Evolutionary conservation across 2,113 vertebrate genomes (phyloP), one percentile per base, ranked within the genome.

Genomic region (Agapornis roseicollis): DNA sequence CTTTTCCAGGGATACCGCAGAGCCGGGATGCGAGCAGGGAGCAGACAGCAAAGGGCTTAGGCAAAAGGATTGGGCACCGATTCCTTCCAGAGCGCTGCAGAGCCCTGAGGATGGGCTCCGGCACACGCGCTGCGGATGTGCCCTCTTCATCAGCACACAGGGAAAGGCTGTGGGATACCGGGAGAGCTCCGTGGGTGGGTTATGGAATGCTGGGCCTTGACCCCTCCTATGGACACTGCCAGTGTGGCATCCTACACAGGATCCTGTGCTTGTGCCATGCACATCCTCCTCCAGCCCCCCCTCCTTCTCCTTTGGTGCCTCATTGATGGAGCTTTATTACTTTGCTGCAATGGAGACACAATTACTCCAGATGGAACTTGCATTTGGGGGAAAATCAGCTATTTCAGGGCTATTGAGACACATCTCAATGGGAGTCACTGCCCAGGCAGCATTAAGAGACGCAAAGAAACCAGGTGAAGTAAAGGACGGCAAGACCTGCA

Each of bases 171-270:
- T 39, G 10, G 60, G 35, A 31, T 72, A 73, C 33, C 50, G 8
- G 56, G 37, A 86, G 39, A 78, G 37, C 29, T 35, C 65, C 69
- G 25, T 1, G 24, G 16, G 27, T 13, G 73, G 25, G 4, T 24
- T 80, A 47, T n/a, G 80, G 82, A 18, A 70, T 27, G 64, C 31
- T 68, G 42, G 78, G 68, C 42, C n/a, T 14, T 44, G 53, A 58
- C 13, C 53, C 13, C 53, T 64, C 61, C 79, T 35, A 42, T 1
- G 6, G 41, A 23, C 77, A 89, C 25, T 1, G 44, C 64, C 7
- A 74, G 63, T 1, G 3, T 41, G 53, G 64, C 55, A 39, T 20
- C 65, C 3, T 5, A 5, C 39, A 2, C 0, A 0, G 66, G 79
- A 25, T 4, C 6, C 4, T 35, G 42, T 31, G 15, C 37, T 8